Percentiles rank a stretch among this genome's conserved stretches.
These are phyloP conservation scores for Criorhina ranunculi DNA, from an alignment of 2,888 invertebrate species.

Conservation along the genomic window DNA sequence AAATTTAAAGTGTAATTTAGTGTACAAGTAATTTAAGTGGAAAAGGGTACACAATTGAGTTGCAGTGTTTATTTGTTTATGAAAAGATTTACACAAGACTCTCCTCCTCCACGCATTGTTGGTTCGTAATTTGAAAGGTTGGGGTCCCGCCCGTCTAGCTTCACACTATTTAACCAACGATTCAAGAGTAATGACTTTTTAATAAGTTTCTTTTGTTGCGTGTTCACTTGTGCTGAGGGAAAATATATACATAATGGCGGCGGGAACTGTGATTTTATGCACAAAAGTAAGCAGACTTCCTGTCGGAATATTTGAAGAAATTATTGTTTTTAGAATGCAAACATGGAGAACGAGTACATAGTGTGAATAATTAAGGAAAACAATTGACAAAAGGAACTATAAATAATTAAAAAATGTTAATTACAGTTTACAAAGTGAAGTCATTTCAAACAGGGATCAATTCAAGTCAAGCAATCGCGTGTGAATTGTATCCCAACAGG, in stretches of 20 bases:
- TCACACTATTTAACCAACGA: slow-evolving; percentile 11
- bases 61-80: slow-evolving; percentile 35
- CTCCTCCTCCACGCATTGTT: slow-evolving; percentile 14
- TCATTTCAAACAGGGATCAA: no score
- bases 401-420: no score
- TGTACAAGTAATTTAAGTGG: not conserved
- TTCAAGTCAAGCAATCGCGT: no score
- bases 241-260: slow-evolving; percentile 1
- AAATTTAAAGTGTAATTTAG: slow-evolving; percentile 37
- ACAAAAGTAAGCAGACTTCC: not conserved
- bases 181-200: slow-evolving; percentile 35
- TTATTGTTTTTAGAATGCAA: not conserved
- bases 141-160: not conserved
- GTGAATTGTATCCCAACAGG: no score
- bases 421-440: no score
- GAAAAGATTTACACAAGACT: not conserved
- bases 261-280: not conserved
- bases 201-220: slow-evolving; percentile 40
- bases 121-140: not conserved
- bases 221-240: not conserved
- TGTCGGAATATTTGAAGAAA: not conserved
- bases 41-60: slow-evolving; percentile 4
- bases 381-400: no score
- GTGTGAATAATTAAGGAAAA: not conserved
- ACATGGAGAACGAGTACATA: not conserved